phyloP scores from a whole-genome alignment of 2,113 vertebrate species.

The Pithys albifrons region DNA sequence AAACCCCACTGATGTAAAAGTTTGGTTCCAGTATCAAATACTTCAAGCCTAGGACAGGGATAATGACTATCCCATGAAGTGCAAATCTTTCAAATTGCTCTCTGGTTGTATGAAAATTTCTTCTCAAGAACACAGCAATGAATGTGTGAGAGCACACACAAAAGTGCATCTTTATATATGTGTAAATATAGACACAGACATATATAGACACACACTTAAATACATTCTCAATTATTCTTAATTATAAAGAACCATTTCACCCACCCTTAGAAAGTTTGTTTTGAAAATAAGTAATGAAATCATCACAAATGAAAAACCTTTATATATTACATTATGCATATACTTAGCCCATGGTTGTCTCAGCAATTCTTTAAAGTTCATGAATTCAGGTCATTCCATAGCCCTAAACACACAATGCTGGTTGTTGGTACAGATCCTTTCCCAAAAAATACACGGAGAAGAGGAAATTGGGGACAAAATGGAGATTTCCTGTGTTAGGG shows the following conservation, averaged over 20 bases:
- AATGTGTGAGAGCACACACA: background rate
- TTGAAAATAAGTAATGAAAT: background rate
- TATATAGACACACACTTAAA: background rate
- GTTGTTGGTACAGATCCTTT: background rate
- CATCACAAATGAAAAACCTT: background rate
- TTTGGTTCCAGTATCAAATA: background rate
- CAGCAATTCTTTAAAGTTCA: background rate
- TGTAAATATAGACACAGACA: background rate
- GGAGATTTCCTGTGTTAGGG: background rate
- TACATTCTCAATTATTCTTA: background rate
- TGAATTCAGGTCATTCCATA: background rate
- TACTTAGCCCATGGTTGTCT: background rate
- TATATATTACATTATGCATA: background rate
- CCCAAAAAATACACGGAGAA: accelerated
- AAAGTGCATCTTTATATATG: background rate
- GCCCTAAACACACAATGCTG: background rate
- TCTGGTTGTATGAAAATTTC: background rate
- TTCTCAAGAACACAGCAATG: background rate
- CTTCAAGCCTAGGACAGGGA: background rate
- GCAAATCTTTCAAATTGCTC: background rate
- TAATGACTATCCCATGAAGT: background rate
- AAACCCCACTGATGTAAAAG: background rate
- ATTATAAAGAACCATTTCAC: background rate
- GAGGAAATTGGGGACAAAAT: background rate
- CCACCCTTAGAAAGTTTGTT: background rate